phyloP scores from a whole-genome alignment of 2,113 vertebrate genomes.

The Mandrillus leucophaeus region DNA sequence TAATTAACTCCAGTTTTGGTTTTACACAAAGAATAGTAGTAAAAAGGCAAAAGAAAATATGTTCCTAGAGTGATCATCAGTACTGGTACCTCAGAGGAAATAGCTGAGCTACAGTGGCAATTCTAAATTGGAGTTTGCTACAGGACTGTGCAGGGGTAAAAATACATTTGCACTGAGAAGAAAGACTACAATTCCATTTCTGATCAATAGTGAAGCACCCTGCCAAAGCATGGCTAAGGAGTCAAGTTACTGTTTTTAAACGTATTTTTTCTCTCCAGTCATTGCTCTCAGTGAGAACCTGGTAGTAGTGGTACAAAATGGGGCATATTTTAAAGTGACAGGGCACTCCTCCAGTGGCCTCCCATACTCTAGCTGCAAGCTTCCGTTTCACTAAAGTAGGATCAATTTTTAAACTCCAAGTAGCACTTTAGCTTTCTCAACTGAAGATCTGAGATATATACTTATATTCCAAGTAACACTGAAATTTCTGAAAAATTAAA shows the following conservation, averaged over 20 bases:
- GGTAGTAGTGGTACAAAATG: background rate
- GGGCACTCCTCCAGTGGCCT: background rate
- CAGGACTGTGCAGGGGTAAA: background rate
- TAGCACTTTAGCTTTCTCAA: background rate
- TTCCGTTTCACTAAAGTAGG: background rate
- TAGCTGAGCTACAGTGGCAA: rapidly evolving
- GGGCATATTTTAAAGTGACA: background rate
- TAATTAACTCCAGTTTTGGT: background rate
- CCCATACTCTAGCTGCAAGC: rapidly evolving
- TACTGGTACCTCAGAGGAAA: background rate
- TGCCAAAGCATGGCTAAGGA: background rate
- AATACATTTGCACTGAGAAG: background rate
- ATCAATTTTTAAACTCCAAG: background rate
- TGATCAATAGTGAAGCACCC: background rate
- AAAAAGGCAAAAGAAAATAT: background rate
- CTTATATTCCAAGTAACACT: slow-evolving; percentile 17
- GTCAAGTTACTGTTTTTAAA: background rate
- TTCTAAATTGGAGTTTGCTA: background rate
- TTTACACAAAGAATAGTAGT: background rate
- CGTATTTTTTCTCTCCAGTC: background rate
- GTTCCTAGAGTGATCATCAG: background rate
- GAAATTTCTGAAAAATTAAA: slow-evolving; percentile 56
- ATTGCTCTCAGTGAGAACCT: background rate
- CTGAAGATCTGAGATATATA: background rate
- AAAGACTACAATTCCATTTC: background rate